phyloP scores from a whole-genome alignment of 2,888 invertebrate genomes.

The Drosophila lacicola region DNA sequence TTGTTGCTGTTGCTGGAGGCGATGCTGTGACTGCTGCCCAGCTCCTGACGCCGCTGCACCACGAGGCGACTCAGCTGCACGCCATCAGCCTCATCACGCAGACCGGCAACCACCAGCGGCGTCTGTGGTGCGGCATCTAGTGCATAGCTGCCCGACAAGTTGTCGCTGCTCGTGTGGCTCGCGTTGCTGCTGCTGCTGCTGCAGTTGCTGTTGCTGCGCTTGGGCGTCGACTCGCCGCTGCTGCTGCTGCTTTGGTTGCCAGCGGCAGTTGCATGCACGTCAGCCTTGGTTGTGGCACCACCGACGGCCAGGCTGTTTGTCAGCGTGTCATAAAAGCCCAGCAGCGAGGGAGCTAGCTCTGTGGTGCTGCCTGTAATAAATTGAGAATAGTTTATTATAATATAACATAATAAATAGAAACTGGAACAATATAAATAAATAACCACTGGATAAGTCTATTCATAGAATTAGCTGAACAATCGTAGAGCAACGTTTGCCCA shows the following conservation, averaged over 20 bases:
- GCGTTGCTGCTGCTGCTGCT: slow-evolving; percentile 51
- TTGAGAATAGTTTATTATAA: slow-evolving; percentile 18
- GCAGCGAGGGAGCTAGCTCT: slow-evolving; percentile 93
- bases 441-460: no score
- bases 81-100: slow-evolving; percentile 70
- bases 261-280: slow-evolving; percentile 27
- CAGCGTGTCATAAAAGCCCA: slow-evolving; percentile 94
- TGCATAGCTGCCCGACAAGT: slow-evolving; percentile 58
- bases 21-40: slow-evolving; percentile 64
- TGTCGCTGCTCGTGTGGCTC: slow-evolving; percentile 54
- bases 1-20: slow-evolving; percentile 45
- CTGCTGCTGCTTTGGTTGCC: slow-evolving; percentile 56
- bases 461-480: no score
- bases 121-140: slow-evolving; percentile 26
- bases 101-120: slow-evolving; percentile 55
- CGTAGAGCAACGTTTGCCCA: no score
- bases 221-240: slow-evolving; percentile 67
- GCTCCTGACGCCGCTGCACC: slow-evolving; percentile 58
- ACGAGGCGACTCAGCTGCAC: slow-evolving; percentile 62
- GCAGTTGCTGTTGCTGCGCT: slow-evolving; percentile 62
- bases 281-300: slow-evolving; percentile 31
- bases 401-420: neutral
- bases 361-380: slow-evolving; percentile 92
- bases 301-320: slow-evolving; percentile 84
- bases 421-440: neutral